Evolutionary conservation across 2,888 invertebrate species (phyloP).

Genomic region (Drosophila gaucha): DNA sequence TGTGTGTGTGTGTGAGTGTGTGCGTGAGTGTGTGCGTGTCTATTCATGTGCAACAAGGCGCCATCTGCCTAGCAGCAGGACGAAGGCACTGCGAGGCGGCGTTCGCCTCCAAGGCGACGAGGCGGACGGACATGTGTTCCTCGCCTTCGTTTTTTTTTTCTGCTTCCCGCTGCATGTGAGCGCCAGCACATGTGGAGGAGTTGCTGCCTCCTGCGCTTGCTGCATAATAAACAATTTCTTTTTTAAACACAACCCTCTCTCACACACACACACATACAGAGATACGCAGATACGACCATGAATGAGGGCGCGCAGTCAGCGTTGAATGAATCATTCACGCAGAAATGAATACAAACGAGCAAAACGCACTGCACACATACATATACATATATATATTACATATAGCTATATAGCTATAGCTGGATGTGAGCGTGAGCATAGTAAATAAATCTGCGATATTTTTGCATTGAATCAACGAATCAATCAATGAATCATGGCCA

Average conservation of each 20-base stretch:
- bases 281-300: conserved; percentile 35
- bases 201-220: conserved; percentile 21
- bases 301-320: conserved; percentile 53
- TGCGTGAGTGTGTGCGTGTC: conserved; percentile 49
- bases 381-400: neutral
- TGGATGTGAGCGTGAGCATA: conserved; percentile 12
- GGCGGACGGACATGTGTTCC: conserved; percentile 45
- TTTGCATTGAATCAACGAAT: conserved; percentile 23
- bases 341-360: conserved; percentile 61
- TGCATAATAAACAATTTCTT: conserved; percentile 73
- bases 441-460: conserved; percentile 29
- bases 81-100: conserved; percentile 13
- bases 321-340: conserved; percentile 72
- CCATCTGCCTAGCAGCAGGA: conserved; percentile 51
- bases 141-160: conserved; percentile 5
- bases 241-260: conserved; percentile 49
- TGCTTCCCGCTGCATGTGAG: conserved; percentile 44
- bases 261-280: conserved; percentile 17
- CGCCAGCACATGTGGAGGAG: conserved; percentile 50
- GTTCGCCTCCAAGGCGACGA: conserved; percentile 43
- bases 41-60: conserved; percentile 75
- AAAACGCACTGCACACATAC: conserved; percentile 13
- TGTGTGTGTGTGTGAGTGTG: conserved; percentile 8
- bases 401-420: neutral
- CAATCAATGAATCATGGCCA: conserved; percentile 18